Conservation (phyloP, 92 coral and sea anemone species). For the Micromussa lordhowensis region DNA sequence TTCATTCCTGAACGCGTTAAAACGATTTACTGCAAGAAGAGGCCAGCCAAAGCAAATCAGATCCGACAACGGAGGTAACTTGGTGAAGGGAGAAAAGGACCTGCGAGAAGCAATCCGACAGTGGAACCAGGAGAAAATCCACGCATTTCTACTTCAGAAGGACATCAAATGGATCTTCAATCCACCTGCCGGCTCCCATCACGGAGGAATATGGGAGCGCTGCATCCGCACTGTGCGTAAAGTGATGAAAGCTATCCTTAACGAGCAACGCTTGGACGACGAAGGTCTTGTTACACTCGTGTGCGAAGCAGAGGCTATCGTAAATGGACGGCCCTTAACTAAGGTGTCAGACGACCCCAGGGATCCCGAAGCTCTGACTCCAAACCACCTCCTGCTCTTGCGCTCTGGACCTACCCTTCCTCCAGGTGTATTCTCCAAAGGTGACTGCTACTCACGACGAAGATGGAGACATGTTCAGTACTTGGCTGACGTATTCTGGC, state of each 20-base stretch:
- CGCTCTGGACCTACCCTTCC: conserved; percentile 57
- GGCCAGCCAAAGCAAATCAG: conserved; percentile 37
- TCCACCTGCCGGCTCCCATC: no score
- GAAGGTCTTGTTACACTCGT: conserved; percentile 63
- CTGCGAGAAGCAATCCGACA: conserved; percentile 29
- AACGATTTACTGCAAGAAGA: conserved; percentile 41
- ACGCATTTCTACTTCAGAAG: conserved; percentile 49
- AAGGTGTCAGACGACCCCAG: conserved; percentile 66
- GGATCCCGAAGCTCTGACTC: conserved; percentile 68
- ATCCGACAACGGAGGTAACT: conserved; percentile 50
- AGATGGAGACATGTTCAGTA: conserved; percentile 72
- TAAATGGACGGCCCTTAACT: conserved; percentile 53
- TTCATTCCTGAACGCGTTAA: conserved; percentile 44
- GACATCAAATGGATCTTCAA: conserved; percentile 17
- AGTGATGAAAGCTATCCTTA: conserved; percentile 60
- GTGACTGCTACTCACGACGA: conserved; percentile 52
- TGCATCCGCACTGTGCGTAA: conserved; percentile 64
- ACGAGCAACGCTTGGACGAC: conserved; percentile 65
- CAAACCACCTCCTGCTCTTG: conserved; percentile 67
- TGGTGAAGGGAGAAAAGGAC: conserved; percentile 40
- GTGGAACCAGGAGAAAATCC: conserved; percentile 43
- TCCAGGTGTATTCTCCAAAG: conserved; percentile 50
- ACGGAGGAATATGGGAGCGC: no score
- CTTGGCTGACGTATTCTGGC: conserved; percentile 69
- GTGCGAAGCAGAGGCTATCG: conserved; percentile 65